Base-by-base conservation (phyloP, 2,797 vertebrate genomes). In the Notolepis coatsorum region DNA sequence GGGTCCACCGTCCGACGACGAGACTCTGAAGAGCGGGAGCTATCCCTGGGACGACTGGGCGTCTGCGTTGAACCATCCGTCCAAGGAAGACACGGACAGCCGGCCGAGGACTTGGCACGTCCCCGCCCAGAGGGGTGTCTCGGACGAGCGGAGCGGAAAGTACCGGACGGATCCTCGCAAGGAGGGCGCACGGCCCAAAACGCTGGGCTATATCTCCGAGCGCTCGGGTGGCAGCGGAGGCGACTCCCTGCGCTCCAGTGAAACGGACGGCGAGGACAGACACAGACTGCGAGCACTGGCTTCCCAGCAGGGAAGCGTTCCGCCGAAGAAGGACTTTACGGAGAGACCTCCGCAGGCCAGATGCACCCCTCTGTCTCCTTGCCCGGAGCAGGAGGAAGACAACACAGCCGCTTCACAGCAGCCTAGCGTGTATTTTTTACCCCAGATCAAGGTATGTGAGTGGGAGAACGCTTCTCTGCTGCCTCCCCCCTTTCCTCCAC, bases 401-500 rank as follows among this genome's bases (percentile, higher is more conserved):
- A n/a, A 27, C 65, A 65, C 48, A 38, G 70, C 62, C 71, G 33
- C 53, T 58, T 66, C 38, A 43, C 43, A 37, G 70, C 50, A 21
- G 68, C n/a, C n/a, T 46, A 61, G 75, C 63, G 65, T 65, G 66
- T 80, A 65, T 4, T 54, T 84, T 47, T 39, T 82, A 68, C 70
- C 84, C 15, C 79, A 79, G 24, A 63, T 78, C 37, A 84, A 93
- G 92, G 92, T 93, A 90, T 48, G 91, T 89, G 24, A 52, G 27
- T 23, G 4, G 28, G 17, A 18, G 4, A 1, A 30, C 0, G 1
- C 13, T 17, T 35, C 52, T 5, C 17, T 12, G 8, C 8, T 6
- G 4, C 28, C 20, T 4, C 17, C 3, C 15, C 23, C 12, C 28
- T n/a, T 7, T 20, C 49, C 49, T 10, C 7, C 41, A 8, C 7